phyloP scores from a whole-genome alignment of 2,113 vertebrate genomes.

The Eublepharis macularius region DNA sequence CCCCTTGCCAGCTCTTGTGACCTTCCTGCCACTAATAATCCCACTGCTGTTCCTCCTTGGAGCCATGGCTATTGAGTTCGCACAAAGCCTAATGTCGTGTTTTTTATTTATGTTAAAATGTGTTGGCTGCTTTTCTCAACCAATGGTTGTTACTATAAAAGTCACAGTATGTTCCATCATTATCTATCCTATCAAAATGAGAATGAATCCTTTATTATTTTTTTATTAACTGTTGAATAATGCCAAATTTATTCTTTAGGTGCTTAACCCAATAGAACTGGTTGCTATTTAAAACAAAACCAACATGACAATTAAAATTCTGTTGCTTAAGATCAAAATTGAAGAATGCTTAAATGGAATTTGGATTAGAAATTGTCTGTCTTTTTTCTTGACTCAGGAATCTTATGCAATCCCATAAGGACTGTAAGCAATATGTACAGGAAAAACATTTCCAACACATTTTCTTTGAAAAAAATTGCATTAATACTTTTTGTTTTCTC shows the following conservation, averaged over 20 bases:
- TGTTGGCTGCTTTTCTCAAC: background rate
- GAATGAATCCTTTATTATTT: background rate
- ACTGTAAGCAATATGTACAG: background rate
- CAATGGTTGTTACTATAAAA: too few species aligned
- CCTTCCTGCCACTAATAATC: too few species aligned
- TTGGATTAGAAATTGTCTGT: background rate
- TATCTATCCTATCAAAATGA: background rate
- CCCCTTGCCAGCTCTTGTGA: too few species aligned
- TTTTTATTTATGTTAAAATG: background rate
- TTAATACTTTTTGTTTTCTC: background rate
- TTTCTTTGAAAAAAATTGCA: background rate
- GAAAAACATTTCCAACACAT: background rate
- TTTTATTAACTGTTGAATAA: background rate
- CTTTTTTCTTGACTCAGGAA: background rate
- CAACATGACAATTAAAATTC: background rate
- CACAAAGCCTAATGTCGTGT: too few species aligned
- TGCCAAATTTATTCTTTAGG: background rate
- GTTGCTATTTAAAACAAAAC: background rate
- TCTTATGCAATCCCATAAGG: background rate
- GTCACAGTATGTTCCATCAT: background rate
- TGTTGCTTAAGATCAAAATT: background rate
- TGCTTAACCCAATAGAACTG: too few species aligned
- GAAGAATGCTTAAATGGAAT: background rate
- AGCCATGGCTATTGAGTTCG: too few species aligned
- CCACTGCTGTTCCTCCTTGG: too few species aligned